Evolutionary conservation across 2,888 invertebrate genomes (phyloP).

Genomic region (Thymelicus sylvestris): DNA sequence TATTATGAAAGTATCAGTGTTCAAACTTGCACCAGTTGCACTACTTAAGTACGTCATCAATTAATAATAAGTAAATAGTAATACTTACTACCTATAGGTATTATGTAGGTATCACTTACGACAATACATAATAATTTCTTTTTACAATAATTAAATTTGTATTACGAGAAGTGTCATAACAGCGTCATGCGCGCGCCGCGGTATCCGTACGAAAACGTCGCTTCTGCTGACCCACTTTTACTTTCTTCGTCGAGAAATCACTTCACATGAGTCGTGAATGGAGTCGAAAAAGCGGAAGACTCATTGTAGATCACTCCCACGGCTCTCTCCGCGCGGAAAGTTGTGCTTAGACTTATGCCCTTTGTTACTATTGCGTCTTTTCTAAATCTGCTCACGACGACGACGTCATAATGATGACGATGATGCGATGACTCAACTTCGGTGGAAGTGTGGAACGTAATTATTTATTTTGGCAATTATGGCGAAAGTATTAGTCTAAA

Average conservation of each 20-base stretch:
- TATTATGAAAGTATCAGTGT: too few species aligned
- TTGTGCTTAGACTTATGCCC: conserved; percentile 47
- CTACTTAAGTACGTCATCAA: too few species aligned
- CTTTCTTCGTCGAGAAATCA: conserved; percentile 77
- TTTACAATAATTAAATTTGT: conserved; percentile 16
- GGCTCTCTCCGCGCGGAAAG: conserved; percentile 64
- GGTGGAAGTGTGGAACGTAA: background rate
- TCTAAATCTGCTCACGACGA: conserved; percentile 30
- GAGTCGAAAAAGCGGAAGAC: conserved; percentile 75
- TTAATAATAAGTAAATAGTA: too few species aligned
- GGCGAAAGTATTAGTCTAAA: background rate
- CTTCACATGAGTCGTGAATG: conserved; percentile 74
- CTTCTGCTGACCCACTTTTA: conserved; percentile 74
- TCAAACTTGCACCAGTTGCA: too few species aligned
- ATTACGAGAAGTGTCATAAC: conserved; percentile 43
- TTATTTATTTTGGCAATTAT: background rate
- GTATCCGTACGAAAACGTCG: conserved; percentile 51
- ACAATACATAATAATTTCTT: background rate
- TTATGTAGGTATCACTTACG: background rate
- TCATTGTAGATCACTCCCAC: conserved; percentile 71
- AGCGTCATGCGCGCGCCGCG: conserved; percentile 36
- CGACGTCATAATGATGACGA: conserved; percentile 14
- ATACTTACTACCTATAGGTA: background rate
- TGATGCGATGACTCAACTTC: conserved; percentile 23
- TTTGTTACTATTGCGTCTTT: conserved; percentile 42